Percentiles rank a stretch among this genome's conserved stretches.
Evolutionary conservation across 2,113 vertebrate genomes (phyloP).

Genomic region (Daboia siamensis): DNA sequence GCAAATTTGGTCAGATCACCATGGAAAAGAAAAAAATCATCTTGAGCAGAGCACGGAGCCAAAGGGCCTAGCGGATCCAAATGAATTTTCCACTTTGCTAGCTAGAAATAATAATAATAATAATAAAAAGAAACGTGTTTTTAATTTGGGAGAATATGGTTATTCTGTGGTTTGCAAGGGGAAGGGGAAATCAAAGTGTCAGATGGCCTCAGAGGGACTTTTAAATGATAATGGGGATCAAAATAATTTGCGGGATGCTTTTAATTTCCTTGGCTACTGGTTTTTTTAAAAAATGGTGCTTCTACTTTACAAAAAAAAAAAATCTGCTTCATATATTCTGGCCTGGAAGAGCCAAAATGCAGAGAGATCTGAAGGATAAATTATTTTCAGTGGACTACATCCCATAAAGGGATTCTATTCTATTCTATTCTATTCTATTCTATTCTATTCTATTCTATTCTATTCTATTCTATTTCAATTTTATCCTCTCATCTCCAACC

Average conservation of each 20-base stretch:
- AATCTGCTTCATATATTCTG: conserved; percentile 1
- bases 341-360: not conserved
- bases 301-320: not conserved
- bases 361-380: not conserved
- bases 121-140: conserved; percentile 33
- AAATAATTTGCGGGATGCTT: conserved; percentile 45
- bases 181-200: conserved; percentile 51
- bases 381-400: not conserved
- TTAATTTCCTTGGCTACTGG: conserved; percentile 51
- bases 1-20: not conserved
- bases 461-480: accelerated
- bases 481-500: too few relatives aligned
- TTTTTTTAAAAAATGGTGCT: conserved; percentile 5
- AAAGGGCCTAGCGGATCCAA: not conserved
- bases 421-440: too few relatives aligned
- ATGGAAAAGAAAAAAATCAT: not conserved
- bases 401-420: not conserved
- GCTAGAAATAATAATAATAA: conserved; percentile 9
- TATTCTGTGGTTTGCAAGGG: conserved; percentile 28
- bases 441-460: too few relatives aligned
- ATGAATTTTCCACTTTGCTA: not conserved
- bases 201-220: conserved; percentile 35
- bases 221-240: conserved; percentile 27
- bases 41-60: not conserved
- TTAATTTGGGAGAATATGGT: conserved; percentile 25